These are phyloP conservation scores for Muscicapa adusta DNA, from an alignment of 2,113 vertebrate species.

Conservation along the genomic window DNA sequence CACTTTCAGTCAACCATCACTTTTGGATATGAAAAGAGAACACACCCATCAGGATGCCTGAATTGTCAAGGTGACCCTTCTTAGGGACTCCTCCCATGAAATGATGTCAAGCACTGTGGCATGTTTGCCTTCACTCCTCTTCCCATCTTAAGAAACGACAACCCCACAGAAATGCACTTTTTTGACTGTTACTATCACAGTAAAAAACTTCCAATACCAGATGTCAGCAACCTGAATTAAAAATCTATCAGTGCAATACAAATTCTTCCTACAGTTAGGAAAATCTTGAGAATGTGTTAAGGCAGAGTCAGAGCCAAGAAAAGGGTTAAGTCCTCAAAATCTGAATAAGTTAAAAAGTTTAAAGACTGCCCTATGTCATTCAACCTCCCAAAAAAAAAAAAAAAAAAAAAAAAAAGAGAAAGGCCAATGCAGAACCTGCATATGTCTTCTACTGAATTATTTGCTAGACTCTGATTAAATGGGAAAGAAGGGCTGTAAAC, in stretches of 20 bases:
- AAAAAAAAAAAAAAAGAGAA: not conserved
- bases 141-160: not conserved
- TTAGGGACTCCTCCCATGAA: not conserved
- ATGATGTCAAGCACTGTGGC: not conserved
- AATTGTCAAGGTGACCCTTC: not conserved
- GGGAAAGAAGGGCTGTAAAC: conserved; percentile 54
- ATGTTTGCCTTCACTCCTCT: not conserved
- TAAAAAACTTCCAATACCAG: not conserved
- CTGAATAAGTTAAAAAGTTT: not conserved
- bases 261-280: not conserved
- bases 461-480: conserved; percentile 57
- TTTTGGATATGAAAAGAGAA: not conserved
- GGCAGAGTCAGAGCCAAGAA: not conserved
- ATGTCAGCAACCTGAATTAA: not conserved
- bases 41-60: not conserved
- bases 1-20: not conserved
- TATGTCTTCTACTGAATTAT: conserved; percentile 13
- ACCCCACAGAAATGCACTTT: not conserved
- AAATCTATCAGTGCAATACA: not conserved
- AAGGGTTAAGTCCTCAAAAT: not conserved
- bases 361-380: not conserved
- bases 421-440: not conserved
- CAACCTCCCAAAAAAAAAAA: not conserved
- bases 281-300: not conserved
- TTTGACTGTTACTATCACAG: not conserved